Base-by-base conservation (phyloP, 2,113 vertebrate genomes). In the Xenotilapia flavipinnis region DNA sequence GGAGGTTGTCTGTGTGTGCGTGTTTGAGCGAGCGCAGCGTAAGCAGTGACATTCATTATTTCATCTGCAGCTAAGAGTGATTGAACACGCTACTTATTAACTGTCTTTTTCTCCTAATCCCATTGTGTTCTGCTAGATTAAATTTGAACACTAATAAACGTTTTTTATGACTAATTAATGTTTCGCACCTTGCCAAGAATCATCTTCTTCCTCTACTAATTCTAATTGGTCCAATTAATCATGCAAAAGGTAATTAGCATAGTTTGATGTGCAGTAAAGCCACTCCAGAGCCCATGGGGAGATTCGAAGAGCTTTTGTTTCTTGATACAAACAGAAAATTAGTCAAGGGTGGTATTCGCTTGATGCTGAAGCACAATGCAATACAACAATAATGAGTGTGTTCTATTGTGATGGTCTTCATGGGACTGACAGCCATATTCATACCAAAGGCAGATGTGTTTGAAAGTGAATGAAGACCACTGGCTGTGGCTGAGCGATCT, bases 201-300 rank as follows among this genome's bases (percentile, higher is more conserved):
- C 87, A 85, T 95, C 94, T 93, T 94, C 95, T 92, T 93, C 94
- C 92, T 90, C 92, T 90, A 88, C 94, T 96, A 95, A 96, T 96
- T 96, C 93, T 96, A 96, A 97, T 96, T 96, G 94, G 95, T 94
- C 91, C 95, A 96, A 97, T 97, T 96, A 96, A 97, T 97, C 96
- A 96, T 94, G 92, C 94, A 93, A 95, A 96, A 91, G 94, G 89
- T 96, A 96, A 97, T 97, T 96, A 96, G 94, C 95, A 93, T 95
- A 96, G 94, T 94, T 94, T 96, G 95, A 96, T 95, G 95, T 95
- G 93, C 93, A 75, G 92, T 93, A 96, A 95, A 96, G 96, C 94
- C 94, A 94, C 94, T 93, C 91, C 23, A 83, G 75, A 91, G 92
- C 94, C 94, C 93, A 84, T 79, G 11, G 92, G 93, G 92, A 94